Base-by-base conservation (phyloP, 2,888 invertebrate genomes). In the Anoncus sp. region DNA sequence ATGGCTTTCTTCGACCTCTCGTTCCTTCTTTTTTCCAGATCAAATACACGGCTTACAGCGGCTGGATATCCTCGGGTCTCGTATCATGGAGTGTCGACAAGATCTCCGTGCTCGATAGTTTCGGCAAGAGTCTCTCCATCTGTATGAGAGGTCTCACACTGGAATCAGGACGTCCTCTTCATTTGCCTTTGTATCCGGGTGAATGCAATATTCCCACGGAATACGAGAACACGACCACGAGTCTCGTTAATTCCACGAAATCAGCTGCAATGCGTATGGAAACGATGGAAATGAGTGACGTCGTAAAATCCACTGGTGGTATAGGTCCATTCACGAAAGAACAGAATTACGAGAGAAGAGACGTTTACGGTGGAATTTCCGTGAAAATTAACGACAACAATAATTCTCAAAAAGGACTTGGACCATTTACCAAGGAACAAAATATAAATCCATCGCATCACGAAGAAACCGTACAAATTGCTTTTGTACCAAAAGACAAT, bases 21-120 rank as follows among this genome's bases (percentile, higher is more conserved):
- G 20, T 49, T 18, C 22, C 20, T 43, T 31, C 49, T 27, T 22
- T 94, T 31, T 94, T 96, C 0, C 94, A 96, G 87, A 93, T 98
- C 20, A 94, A 96, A 83, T 98, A 98, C 91, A 96, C 96, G 7
- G 97, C 97, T 0, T 98, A 98, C 92, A 96, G 96, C 82, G 98
- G 98, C 14, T 98, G 98, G 98, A 93, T 98, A 72, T 96, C 96
- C 35, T 96, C 96, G 20, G 97, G 97, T 1, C 92, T 97, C 71
- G 94, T 95, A 43, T 93, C 95, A 72, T 96, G 98, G 94, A 94
- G 94, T 84, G 93, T 98, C 77, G 96, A 97, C 91, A 97, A 97
- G 90, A 93, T 98, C 22, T 94, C 96, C 66, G 93, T 98, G 18
- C 95, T 95, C 53, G 97, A 97, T 88, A 97, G 97, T 89, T 97